Conservation (phyloP, 2,113 vertebrate genomes). For the Corvus cornix region DNA sequence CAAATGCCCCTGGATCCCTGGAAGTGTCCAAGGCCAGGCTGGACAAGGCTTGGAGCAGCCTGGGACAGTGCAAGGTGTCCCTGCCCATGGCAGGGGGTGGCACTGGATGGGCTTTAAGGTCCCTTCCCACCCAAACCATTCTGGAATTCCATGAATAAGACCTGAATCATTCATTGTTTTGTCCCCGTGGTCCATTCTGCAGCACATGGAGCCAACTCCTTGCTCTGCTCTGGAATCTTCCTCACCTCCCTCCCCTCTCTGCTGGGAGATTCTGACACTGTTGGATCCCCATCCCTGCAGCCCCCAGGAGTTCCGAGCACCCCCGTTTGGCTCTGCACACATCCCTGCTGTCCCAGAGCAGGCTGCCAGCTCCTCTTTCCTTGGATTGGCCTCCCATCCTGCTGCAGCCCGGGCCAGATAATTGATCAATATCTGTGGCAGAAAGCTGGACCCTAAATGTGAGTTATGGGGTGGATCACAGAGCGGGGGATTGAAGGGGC, state of each 20-base stretch:
- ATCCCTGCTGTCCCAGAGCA: not conserved
- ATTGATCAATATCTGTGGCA: not conserved
- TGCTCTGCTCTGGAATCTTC: not conserved
- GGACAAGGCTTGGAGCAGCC: rapidly evolving
- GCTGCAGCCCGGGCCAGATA: not conserved
- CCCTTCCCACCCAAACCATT: not conserved
- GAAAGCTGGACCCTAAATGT: not conserved
- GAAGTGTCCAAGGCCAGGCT: rapidly evolving
- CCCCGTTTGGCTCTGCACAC: rapidly evolving
- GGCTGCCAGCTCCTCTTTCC: not conserved
- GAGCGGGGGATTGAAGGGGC: not conserved
- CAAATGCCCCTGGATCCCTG: not conserved
- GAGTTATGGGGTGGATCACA: not conserved
- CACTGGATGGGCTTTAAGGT: not conserved
- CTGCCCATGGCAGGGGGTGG: not conserved
- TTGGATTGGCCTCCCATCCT: not conserved
- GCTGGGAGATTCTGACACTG: not conserved
- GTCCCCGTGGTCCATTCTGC: not conserved
- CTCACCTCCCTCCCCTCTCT: not conserved
- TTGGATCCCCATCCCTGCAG: not conserved
- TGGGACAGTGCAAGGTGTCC: not conserved
- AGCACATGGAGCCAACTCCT: not conserved
- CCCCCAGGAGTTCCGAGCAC: rapidly evolving
- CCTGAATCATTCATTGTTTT: rapidly evolving
- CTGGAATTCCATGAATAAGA: not conserved